Base-by-base conservation (phyloP, 2,797 vertebrate species). In the Avahi laniger region DNA sequence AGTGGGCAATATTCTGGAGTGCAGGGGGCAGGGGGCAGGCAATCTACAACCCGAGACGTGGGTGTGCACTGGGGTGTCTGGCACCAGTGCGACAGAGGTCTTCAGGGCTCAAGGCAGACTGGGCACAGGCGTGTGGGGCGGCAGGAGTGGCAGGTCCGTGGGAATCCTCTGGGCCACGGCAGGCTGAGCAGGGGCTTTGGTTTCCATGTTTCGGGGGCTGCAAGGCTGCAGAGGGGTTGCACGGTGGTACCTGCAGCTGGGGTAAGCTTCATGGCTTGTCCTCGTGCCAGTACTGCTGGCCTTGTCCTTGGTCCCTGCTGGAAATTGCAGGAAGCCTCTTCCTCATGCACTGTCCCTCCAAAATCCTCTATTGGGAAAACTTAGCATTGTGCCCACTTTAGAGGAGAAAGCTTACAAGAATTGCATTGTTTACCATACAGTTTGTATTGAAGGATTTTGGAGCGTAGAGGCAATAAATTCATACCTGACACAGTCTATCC, bases 251-350 rank as follows among this genome's bases (percentile, higher is more conserved):
- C 35, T 8, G 12, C 17, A 38, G 14, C 72, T 59, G 15, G 69
- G n/a, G n/a, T 14, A 15, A 57, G 48, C 14, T 57, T 48, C 15
- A 1, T 50, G 3, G 14, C 3, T 33, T 3, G 26, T 41, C 57
- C 26, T 87, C 10, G 41, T 2, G 14, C 35, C 43, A 18, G 35
- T 0, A 41, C 82, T 4, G 5, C 41, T 14, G 57, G 46, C 43
- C 28, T 5, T 84, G 43, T 70, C 35, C 72, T 50, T 38, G 48
- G 20, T 11, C 59, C 48, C 48, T 50, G 20, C n/a, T 67, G 48
- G 38, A 57, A 84, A 41, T 48, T 22, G n/a, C 61, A 67, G 81
- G 69, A 79, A 90, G 35, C 15, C 43, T 73, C 69, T 81, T 75
- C 15, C 43, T 72, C 41, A 35, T 70, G 35, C 18, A 48, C 4